Evolutionary conservation across 2,113 vertebrate genomes (phyloP).

Genomic region (Osmerus mordax): DNA sequence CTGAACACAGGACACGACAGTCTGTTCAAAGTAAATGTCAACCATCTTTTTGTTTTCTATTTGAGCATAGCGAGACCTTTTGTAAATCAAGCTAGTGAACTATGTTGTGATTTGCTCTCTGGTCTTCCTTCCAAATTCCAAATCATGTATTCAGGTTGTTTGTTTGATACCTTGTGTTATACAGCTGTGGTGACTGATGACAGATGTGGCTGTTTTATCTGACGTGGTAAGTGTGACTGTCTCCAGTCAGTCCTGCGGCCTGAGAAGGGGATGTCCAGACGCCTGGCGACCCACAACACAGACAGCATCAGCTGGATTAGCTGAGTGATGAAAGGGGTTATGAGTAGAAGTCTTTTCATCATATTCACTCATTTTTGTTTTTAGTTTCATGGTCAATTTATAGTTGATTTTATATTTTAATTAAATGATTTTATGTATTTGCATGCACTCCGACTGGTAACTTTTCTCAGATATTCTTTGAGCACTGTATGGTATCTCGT

Average conservation of each 20-base stretch:
- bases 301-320: constrained; percentile 9
- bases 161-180: not conserved
- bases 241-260: not conserved
- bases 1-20: not conserved
- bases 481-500: constrained; percentile 87
- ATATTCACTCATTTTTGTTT: constrained; percentile 49
- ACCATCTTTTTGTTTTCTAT: not conserved
- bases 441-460: constrained; percentile 90
- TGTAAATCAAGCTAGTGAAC: constrained; percentile 9
- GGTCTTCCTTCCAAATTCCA: constrained; percentile 17
- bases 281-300: too few species aligned
- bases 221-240: constrained; percentile 14
- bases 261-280: too few species aligned
- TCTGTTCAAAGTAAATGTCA: not conserved
- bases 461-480: constrained; percentile 86
- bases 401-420: constrained; percentile 84
- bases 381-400: constrained; percentile 61
- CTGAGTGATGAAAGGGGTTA: constrained; percentile 29
- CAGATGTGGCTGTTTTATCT: constrained; percentile 1
- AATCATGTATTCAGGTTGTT: constrained; percentile 2
- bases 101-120: constrained; percentile 6
- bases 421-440: constrained; percentile 88
- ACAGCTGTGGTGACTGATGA: constrained; percentile 4
- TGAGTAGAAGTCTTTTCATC: constrained; percentile 43
- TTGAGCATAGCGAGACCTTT: constrained; percentile 4